phyloP scores from a whole-genome alignment of 2,888 invertebrate genomes.

The Callyntrura sp. region DNA sequence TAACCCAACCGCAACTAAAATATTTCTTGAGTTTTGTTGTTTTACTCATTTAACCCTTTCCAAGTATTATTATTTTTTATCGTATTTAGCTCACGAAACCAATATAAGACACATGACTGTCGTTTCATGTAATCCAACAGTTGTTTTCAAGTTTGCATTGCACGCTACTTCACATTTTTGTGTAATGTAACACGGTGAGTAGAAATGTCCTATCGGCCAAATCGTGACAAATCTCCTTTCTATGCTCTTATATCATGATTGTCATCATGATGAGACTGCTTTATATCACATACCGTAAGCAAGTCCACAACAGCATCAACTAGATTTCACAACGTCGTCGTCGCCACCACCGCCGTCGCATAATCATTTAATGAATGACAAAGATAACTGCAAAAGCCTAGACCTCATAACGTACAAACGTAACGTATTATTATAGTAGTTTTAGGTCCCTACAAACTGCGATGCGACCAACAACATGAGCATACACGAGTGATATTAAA shows the following conservation, averaged over 20 bases:
- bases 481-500: slow-evolving; percentile 44
- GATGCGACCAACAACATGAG: slow-evolving; percentile 20
- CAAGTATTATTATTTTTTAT: slow-evolving; percentile 11
- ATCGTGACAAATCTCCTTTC: slow-evolving; percentile 71
- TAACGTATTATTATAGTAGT: background rate
- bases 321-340: slow-evolving; percentile 56
- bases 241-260: slow-evolving; percentile 33
- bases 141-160: slow-evolving; percentile 15
- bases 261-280: slow-evolving; percentile 37
- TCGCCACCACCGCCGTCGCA: background rate
- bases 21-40: background rate
- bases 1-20: background rate
- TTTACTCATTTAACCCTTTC: slow-evolving; percentile 10
- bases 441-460: background rate
- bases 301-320: slow-evolving; percentile 8
- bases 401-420: slow-evolving; percentile 49
- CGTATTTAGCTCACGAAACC: slow-evolving; percentile 11
- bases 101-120: background rate
- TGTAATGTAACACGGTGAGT: background rate
- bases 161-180: background rate
- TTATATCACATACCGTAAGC: slow-evolving; percentile 41
- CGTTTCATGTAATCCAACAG: background rate
- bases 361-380: slow-evolving; percentile 37
- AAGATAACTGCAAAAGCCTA: slow-evolving; percentile 58
- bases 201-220: slow-evolving; percentile 62